Percentiles rank a stretch among this genome's conserved stretches.
These are phyloP conservation scores for Deilephila porcellus DNA, from an alignment of 2,888 invertebrate species.

Conservation along the genomic window DNA sequence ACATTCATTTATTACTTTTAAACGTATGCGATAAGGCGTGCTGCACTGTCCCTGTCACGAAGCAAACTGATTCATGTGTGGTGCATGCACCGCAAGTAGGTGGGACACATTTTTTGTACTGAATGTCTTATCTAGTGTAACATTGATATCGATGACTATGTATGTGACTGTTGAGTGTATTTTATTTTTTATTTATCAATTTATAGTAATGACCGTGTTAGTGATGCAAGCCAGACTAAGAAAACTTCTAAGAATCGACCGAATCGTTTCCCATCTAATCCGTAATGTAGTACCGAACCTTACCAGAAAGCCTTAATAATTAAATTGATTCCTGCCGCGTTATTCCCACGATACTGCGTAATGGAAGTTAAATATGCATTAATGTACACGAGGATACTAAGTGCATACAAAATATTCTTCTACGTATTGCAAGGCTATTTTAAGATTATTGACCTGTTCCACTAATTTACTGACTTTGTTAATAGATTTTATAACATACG, in stretches of 20 bases:
- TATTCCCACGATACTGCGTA: conserved; percentile 21
- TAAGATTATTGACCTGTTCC: background rate
- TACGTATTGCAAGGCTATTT: conserved; percentile 11
- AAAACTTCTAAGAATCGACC: background rate
- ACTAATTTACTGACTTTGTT: background rate
- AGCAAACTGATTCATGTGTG: too few relatives aligned
- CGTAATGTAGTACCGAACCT: background rate
- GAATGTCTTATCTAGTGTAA: too few relatives aligned
- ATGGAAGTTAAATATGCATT: conserved; percentile 19
- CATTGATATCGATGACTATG: too few relatives aligned
- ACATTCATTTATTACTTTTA: too few relatives aligned
- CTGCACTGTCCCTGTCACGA: too few relatives aligned
- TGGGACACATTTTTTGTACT: too few relatives aligned
- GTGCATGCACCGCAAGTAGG: too few relatives aligned
- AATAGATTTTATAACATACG: background rate
- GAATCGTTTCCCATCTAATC: background rate
- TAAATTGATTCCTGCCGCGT: conserved; percentile 5
- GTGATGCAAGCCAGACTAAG: too few relatives aligned
- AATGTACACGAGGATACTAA: background rate
- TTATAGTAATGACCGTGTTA: too few relatives aligned
- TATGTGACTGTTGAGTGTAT: too few relatives aligned
- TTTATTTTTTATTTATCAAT: too few relatives aligned
- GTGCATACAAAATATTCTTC: conserved; percentile 18
- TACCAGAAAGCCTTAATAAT: conserved; percentile 18
- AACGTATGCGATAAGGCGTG: too few relatives aligned